These are phyloP conservation scores for Myotis vivesi DNA, from an alignment of 2,797 vertebrate species.

Conservation along the genomic window DNA sequence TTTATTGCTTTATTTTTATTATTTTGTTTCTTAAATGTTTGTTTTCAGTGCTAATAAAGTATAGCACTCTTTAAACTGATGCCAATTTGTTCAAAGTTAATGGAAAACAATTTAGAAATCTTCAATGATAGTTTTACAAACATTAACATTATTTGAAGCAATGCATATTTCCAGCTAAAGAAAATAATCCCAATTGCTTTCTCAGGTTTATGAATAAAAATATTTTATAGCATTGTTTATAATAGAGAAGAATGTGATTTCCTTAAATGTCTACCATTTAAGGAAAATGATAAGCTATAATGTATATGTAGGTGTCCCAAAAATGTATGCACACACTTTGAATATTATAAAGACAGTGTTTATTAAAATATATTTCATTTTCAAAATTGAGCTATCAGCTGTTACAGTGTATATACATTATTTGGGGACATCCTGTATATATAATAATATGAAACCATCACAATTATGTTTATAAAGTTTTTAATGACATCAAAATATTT, in stretches of 20 bases:
- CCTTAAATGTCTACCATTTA: neutral
- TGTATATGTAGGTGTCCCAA: neutral
- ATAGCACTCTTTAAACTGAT: neutral
- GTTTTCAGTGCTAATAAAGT: neutral
- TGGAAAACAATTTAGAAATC: constrained; percentile 13
- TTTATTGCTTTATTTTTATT: neutral
- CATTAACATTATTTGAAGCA: neutral
- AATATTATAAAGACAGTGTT: no score
- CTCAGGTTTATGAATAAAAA: constrained; percentile 10
- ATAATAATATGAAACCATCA: neutral
- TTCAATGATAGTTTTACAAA: neutral
- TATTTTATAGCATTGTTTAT: neutral
- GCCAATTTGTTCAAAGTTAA: neutral
- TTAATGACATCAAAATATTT: neutral
- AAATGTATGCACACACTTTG: no score
- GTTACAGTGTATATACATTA: no score
- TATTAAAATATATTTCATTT: no score
- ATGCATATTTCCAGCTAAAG: neutral
- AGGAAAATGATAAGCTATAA: neutral
- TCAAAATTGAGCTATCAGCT: no score
- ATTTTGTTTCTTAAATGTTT: neutral
- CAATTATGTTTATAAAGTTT: neutral
- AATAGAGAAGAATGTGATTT: neutral
- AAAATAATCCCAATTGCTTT: constrained; percentile 13
- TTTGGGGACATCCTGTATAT: no score